Conservation (phyloP, 1,140 invertebrate species). For the Mactra quadrangularis region DNA sequence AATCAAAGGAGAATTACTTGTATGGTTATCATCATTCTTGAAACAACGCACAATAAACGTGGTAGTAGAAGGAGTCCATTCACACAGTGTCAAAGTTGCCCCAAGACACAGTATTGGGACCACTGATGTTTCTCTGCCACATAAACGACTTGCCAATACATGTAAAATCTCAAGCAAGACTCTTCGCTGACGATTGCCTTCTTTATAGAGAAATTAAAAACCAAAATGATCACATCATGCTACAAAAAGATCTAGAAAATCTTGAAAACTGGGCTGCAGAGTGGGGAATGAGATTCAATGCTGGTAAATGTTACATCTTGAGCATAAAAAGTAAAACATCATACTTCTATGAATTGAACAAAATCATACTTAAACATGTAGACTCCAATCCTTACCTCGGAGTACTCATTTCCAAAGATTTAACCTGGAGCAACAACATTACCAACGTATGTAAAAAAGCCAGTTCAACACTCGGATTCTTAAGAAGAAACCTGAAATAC, state of each 20-base stretch:
- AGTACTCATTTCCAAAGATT: too few relatives aligned
- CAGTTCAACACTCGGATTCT: too few relatives aligned
- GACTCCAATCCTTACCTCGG: too few relatives aligned
- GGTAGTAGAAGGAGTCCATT: slow-evolving; percentile 53
- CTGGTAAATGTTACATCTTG: too few relatives aligned
- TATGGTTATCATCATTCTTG: slow-evolving; percentile 58
- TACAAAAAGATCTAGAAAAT: slow-evolving; percentile 63
- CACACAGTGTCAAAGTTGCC: slow-evolving; percentile 58
- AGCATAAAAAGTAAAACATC: too few relatives aligned
- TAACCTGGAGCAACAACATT: too few relatives aligned
- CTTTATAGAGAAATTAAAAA: slow-evolving; percentile 54
- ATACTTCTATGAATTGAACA: too few relatives aligned
- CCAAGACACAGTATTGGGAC: slow-evolving; percentile 54
- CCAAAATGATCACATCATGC: slow-evolving; percentile 52
- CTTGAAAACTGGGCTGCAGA: slow-evolving; percentile 56
- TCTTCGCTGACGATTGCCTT: slow-evolving; percentile 66
- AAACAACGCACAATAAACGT: slow-evolving; percentile 54
- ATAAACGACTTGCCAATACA: too few relatives aligned
- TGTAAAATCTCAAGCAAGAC: slow-evolving; percentile 58
- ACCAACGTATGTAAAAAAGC: too few relatives aligned
- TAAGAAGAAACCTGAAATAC: too few relatives aligned
- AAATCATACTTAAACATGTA: too few relatives aligned
- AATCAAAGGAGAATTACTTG: slow-evolving; percentile 34
- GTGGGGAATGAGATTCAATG: slow-evolving; percentile 65
- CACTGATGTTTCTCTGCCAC: slow-evolving; percentile 54